These are phyloP conservation scores for Ammospiza nelsoni DNA, from an alignment of 2,113 vertebrate genomes.

Conservation along the genomic window DNA sequence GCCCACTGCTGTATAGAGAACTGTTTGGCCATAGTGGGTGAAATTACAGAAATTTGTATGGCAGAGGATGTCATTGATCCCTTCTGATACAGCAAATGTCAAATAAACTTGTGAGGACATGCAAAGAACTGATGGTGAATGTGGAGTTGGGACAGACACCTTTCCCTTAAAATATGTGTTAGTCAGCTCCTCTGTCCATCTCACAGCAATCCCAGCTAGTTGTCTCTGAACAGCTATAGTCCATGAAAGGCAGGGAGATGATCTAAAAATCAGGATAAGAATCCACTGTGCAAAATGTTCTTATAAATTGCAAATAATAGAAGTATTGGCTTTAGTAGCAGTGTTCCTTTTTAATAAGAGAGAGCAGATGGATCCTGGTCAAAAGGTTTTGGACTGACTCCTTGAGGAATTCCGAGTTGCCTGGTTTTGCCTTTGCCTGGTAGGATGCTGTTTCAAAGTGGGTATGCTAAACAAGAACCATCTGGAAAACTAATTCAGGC, in stretches of 20 bases:
- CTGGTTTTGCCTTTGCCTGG: constrained; percentile 36
- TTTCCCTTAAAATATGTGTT: background rate
- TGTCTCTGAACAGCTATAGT: background rate
- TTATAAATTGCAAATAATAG: background rate
- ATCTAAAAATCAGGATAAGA: background rate
- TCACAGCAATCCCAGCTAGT: background rate
- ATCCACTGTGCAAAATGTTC: background rate
- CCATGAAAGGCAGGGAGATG: background rate
- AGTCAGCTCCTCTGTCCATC: background rate
- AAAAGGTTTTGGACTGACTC: constrained; percentile 43
- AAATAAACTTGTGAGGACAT: background rate
- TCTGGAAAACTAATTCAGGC: constrained; percentile 36
- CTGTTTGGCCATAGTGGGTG: background rate
- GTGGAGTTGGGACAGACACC: background rate
- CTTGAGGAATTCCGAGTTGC: constrained; percentile 34
- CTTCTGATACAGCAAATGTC: background rate
- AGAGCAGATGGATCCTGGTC: constrained; percentile 21
- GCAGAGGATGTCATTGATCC: background rate
- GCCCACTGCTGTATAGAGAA: background rate
- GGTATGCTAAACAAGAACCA: constrained; percentile 10
- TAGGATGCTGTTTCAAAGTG: constrained; percentile 39
- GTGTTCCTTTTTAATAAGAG: constrained; percentile 7
- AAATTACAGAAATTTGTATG: background rate
- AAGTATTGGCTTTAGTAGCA: background rate
- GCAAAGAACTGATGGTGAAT: background rate